Percentiles rank a stretch among this genome's conserved stretches.
These are phyloP conservation scores for Oscarella lobularis DNA, from an alignment of 37 sponge, comb jelly and placozoan species.

Conservation along the genomic window DNA sequence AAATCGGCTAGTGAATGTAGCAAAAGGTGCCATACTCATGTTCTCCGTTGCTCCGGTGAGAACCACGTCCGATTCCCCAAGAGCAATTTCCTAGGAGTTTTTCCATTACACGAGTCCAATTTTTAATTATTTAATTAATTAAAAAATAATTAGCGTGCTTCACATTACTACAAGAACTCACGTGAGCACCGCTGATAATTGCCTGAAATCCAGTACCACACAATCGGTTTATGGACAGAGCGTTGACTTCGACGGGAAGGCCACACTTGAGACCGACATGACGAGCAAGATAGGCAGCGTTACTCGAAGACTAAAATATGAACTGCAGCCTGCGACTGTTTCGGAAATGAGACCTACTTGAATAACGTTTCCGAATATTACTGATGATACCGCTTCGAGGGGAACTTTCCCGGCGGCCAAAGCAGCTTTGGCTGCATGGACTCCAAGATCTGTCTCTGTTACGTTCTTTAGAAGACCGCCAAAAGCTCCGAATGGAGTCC, in stretches of 20 bases:
- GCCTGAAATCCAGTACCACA: constrained; percentile 98
- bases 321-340: background rate
- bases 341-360: constrained; percentile 39
- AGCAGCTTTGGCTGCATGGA: constrained; percentile 56
- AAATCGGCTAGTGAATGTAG: constrained; percentile 51
- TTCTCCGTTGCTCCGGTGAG: constrained; percentile 86
- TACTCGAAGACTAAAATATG: constrained; percentile 42
- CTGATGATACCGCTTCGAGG: constrained; percentile 52
- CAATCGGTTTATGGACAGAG: constrained; percentile 84
- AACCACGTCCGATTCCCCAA: constrained; percentile 67
- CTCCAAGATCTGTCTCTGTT: constrained; percentile 67
- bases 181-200: constrained; percentile 88
- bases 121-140: background rate
- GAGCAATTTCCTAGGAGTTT: constrained; percentile 50
- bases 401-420: constrained; percentile 55
- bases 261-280: constrained; percentile 74
- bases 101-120: background rate
- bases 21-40: constrained; percentile 84
- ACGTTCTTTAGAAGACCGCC: constrained; percentile 72
- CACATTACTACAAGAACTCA: constrained; percentile 20
- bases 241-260: constrained; percentile 43
- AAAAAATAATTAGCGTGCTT: constrained; percentile 2
- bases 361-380: constrained; percentile 68
- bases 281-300: constrained; percentile 70
- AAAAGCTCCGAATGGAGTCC: constrained; percentile 94